phyloP scores from a whole-genome alignment of 2,797 vertebrate genomes.

The Sus cebifrons region DNA sequence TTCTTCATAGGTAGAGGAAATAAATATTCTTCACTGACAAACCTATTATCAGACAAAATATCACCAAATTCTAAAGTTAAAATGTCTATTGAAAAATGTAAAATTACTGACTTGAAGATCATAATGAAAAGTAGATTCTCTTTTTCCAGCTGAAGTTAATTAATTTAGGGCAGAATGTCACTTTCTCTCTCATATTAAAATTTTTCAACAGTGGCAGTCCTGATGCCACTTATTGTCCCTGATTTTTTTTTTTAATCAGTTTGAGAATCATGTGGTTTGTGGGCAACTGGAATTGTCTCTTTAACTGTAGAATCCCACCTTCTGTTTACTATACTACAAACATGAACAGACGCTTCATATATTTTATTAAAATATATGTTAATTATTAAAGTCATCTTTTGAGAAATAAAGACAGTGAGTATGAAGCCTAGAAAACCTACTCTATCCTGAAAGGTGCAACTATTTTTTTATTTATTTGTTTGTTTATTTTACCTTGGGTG shows the following conservation, averaged over 20 bases:
- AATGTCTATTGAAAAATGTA: not conserved
- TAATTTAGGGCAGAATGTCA: not conserved
- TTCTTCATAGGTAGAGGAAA: not conserved
- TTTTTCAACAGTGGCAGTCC: not conserved
- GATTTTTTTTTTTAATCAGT: not conserved
- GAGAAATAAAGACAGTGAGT: not conserved
- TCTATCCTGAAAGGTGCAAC: not conserved
- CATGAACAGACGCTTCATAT: not conserved
- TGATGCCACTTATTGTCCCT: not conserved
- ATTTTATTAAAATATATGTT: not conserved
- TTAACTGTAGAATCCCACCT: not conserved
- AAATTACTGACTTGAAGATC: not conserved
- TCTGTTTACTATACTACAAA: not conserved
- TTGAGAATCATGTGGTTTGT: not conserved
- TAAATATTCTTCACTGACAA: slow-evolving; percentile 26
- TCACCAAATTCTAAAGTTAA: not conserved
- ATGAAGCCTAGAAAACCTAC: not conserved
- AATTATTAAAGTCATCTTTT: slow-evolving; percentile 12
- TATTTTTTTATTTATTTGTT: not conserved
- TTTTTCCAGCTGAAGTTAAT: not conserved
- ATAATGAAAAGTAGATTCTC: not conserved
- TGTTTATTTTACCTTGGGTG: not conserved
- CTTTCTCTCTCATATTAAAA: not conserved
- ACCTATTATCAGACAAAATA: slow-evolving; percentile 30
- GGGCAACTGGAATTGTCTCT: not conserved